Conservation (phyloP, 2,888 invertebrate species). For the Stenoptilia bipunctidactyla region DNA sequence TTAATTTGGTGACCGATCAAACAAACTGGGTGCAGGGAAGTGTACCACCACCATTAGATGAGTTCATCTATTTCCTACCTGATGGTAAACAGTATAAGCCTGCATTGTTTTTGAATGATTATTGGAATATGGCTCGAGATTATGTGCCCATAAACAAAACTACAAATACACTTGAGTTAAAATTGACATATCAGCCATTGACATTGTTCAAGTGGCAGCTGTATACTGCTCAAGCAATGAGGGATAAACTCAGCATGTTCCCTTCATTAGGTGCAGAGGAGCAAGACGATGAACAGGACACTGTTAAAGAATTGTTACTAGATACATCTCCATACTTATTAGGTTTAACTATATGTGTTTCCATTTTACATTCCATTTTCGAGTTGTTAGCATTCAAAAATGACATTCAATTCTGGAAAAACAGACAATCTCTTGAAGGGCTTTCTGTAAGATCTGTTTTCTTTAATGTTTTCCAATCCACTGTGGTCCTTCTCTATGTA, state of each 20-base stretch:
- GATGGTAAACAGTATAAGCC: constrained; percentile 91
- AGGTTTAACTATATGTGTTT: constrained; percentile 90
- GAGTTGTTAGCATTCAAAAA: constrained; percentile 99
- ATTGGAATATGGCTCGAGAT: constrained; percentile 98
- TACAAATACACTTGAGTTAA: constrained; percentile 77
- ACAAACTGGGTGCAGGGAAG: constrained; percentile 93
- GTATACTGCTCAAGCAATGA: constrained; percentile 96
- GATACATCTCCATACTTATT: constrained; percentile 97
- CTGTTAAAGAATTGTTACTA: constrained; percentile 91
- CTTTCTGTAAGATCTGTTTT: constrained; percentile 98
- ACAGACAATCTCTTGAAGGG: constrained; percentile 95
- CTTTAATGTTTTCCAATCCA: constrained; percentile 97
- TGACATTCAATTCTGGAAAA: constrained; percentile 99
- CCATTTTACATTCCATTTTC: constrained; percentile 96
- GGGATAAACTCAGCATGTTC: constrained; percentile 85
- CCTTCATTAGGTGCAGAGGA: constrained; percentile 78
- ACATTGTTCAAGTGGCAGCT: constrained; percentile 98
- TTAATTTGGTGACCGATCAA: constrained; percentile 96
- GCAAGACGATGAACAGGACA: constrained; percentile 89
- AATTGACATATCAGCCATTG: constrained; percentile 87
- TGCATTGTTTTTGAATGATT: constrained; percentile 95
- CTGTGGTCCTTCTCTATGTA: constrained; percentile 95
- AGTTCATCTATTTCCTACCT: constrained; percentile 91
- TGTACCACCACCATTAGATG: constrained; percentile 93
- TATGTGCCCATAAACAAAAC: constrained; percentile 93